Percentiles rank a stretch among this genome's conserved stretches.
Conservation (phyloP, 2,797 vertebrate genomes). For the Selene dorsalis region DNA sequence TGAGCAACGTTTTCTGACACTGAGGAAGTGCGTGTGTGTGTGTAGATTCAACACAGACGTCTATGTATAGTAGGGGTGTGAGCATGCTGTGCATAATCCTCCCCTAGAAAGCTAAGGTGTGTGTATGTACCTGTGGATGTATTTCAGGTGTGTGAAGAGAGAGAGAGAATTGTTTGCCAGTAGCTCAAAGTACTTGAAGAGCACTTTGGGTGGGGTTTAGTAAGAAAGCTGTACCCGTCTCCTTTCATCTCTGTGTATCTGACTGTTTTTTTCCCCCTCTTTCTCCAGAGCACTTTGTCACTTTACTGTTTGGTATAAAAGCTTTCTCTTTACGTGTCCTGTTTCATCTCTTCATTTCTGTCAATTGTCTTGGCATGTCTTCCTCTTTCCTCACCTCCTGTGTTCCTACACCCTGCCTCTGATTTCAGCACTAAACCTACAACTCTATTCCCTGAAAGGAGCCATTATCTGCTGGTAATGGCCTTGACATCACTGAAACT, state of each 20-base stretch:
- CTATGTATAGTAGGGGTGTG: constrained; percentile 1
- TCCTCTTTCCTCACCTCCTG: constrained; percentile 1
- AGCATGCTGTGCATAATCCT: constrained; percentile 16
- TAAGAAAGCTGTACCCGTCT: constrained; percentile 44
- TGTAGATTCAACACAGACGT: constrained; percentile 19
- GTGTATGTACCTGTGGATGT: constrained; percentile 15
- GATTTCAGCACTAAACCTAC: constrained; percentile 12
- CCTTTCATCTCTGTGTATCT: constrained; percentile 37
- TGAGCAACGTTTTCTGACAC: no score
- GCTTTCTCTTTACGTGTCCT: constrained; percentile 33
- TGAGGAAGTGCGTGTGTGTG: neutral
- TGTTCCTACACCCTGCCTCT: neutral
- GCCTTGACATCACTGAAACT: constrained; percentile 6
- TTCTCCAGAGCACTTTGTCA: constrained; percentile 46
- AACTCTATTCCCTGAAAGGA: neutral
- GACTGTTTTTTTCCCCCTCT: constrained; percentile 8
- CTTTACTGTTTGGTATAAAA: constrained; percentile 51
- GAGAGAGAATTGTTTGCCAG: constrained; percentile 9
- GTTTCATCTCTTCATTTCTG: constrained; percentile 51
- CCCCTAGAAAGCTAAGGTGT: neutral
- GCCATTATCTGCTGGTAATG: constrained; percentile 6
- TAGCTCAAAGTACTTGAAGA: constrained; percentile 33
- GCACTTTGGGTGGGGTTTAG: constrained; percentile 46
- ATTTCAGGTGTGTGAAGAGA: constrained; percentile 7
- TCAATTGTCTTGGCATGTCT: constrained; percentile 42